Conservation (phyloP, 2,888 invertebrate genomes). For the Cephus sareptanus region DNA sequence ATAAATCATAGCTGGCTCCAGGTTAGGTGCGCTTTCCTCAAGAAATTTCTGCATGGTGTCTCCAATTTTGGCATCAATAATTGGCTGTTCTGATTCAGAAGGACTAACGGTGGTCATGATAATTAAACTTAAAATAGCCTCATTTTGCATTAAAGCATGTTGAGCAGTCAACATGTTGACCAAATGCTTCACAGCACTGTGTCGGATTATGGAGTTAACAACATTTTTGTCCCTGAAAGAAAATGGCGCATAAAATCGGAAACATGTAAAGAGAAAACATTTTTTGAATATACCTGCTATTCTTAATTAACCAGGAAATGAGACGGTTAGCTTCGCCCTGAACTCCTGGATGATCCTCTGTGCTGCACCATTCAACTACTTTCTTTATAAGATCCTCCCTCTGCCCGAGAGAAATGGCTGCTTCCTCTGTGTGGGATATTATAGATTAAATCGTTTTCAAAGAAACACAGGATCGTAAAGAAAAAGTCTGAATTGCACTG, state of each 20-base stretch:
- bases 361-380: conserved; percentile 80
- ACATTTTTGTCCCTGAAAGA: conserved; percentile 63
- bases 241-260: not conserved
- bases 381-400: conserved; percentile 74
- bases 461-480: conserved; percentile 5
- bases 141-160: conserved; percentile 89
- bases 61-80: conserved; percentile 69
- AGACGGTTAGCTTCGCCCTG: conserved; percentile 84
- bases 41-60: conserved; percentile 68
- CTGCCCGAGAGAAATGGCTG: conserved; percentile 76
- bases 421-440: conserved; percentile 69
- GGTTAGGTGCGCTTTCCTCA: conserved; percentile 67
- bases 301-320: conserved; percentile 82
- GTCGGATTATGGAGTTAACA: conserved; percentile 63
- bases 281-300: conserved; percentile 66
- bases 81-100: conserved; percentile 42
- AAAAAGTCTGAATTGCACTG: conserved; percentile 34
- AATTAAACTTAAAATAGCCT: conserved; percentile 80
- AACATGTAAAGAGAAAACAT: not conserved
- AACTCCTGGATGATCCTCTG: conserved; percentile 85
- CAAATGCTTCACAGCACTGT: conserved; percentile 79
- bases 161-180: conserved; percentile 86
- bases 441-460: not conserved
- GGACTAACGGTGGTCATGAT: conserved; percentile 68
- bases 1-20: conserved; percentile 68